phyloP scores from a whole-genome alignment of 2,797 vertebrate genomes.

The Cygnus olor region DNA sequence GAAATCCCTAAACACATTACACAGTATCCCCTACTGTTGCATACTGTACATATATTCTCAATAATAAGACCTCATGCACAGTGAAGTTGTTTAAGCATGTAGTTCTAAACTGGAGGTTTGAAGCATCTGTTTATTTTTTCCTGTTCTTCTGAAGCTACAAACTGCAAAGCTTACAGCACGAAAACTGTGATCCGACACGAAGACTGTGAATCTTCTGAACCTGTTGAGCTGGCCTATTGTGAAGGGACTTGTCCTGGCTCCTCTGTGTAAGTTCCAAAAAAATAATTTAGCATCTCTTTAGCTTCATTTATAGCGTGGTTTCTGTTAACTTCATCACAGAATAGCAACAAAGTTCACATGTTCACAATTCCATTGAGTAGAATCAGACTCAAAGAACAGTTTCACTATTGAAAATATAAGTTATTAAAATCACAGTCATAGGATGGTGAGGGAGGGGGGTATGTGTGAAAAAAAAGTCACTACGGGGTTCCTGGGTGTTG shows the following conservation, averaged over 20 bases:
- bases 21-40: neutral
- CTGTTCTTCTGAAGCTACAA: slow-evolving; percentile 5
- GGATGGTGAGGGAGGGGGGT: accelerated
- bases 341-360: neutral
- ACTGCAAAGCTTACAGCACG: slow-evolving; percentile 75
- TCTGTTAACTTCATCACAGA: neutral
- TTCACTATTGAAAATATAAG: neutral
- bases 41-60: neutral
- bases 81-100: neutral
- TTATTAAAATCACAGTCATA: neutral
- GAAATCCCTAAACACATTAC: neutral
- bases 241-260: slow-evolving; percentile 83
- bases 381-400: neutral
- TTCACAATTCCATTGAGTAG: neutral
- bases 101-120: neutral
- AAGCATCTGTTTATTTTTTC: neutral
- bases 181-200: slow-evolving; percentile 67
- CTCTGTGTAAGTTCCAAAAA: slow-evolving; percentile 83
- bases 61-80: neutral
- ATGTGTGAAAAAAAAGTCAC: neutral
- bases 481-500: neutral
- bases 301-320: neutral
- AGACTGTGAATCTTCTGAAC: slow-evolving; percentile 76
- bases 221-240: slow-evolving; percentile 83
- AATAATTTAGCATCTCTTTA: neutral